Base-by-base conservation (phyloP, 92 coral and sea anemone species). In the Palythoa caribaeorum region DNA sequence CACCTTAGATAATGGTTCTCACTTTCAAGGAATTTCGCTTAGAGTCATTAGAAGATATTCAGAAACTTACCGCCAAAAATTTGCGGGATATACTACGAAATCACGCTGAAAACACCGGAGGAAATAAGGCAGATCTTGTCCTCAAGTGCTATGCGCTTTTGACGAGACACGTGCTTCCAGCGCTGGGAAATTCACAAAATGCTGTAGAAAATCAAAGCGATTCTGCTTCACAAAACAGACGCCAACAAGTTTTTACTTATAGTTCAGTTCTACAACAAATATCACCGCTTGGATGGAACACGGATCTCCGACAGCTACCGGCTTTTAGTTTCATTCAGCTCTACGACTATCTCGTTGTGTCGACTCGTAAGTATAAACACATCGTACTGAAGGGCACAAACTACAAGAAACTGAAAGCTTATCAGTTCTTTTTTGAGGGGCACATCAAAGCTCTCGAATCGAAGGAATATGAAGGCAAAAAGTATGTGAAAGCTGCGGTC, bases 381-480 rank as follows among this genome's bases (percentile, higher is more conserved):
- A 89, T 76, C 63, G 68, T 79, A 14, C 20, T 90, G 59, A 90
- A 90, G 79, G 90, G 88, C n/a, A 87, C 90, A 15, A 51, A 87
- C 53, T 91, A 81, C 90, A 91, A 91, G 78, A 88, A 88, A 39
- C 79, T 88, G 53, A 88, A 91, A 77, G 71, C 80, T 38, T 92
- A 88, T 69, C 94, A 91, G 69, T 91, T 88, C 75, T 83, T 91
- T 80, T 83, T 88, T 47, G 90, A 90, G 77, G 92, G 92, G 2
- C 89, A 85, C 77, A 84, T 92, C 16, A 92, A 89, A 55, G 21
- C 55, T 39, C 81, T 92, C 70, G 90, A 89, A 89, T 63, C 90
- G 51, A 92, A 92, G 69, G 72, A 78, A 55, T 89, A 13, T 75
- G 63, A 81, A 28, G 79, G 83, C 80, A 73, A 85, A 63, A 86